Percentiles rank a stretch among this genome's conserved stretches.
phyloP scores from a whole-genome alignment of 92 coral and sea anemone genomes.

The Epizoanthus stellaris region DNA sequence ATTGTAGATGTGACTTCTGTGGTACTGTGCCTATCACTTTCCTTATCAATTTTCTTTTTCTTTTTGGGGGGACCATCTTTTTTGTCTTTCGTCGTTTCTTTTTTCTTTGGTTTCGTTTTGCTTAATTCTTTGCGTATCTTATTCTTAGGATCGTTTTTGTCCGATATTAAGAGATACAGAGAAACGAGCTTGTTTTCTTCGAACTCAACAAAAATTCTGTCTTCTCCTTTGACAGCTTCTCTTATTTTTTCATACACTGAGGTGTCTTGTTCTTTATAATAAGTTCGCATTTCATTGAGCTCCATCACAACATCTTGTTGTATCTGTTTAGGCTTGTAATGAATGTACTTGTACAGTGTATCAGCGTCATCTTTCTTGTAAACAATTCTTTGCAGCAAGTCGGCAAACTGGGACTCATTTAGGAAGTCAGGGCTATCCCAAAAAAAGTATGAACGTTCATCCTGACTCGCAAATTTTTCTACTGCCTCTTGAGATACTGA shows the following conservation, averaged over 20 bases:
- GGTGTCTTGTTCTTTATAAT: neutral
- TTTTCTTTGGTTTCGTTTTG: neutral
- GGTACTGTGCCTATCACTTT: too few species aligned
- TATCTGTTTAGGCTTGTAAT: neutral
- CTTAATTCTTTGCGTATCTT: slow-evolving; percentile 27
- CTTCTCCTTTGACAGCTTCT: neutral
- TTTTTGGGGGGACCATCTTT: too few species aligned
- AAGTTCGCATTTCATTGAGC: neutral
- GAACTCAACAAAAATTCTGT: neutral
- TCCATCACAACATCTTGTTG: neutral
- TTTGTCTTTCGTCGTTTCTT: too few species aligned
- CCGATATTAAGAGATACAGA: slow-evolving; percentile 23
- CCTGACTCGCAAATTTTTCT: neutral
- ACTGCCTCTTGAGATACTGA: neutral
- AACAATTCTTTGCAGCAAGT: slow-evolving; percentile 30
- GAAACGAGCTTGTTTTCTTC: slow-evolving; percentile 14
- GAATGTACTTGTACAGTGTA: neutral
- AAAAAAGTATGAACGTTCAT: neutral
- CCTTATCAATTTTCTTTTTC: too few species aligned
- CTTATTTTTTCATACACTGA: neutral
- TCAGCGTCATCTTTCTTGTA: slow-evolving; percentile 10
- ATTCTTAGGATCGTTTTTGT: slow-evolving; percentile 7
- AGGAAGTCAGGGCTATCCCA: slow-evolving; percentile 49
- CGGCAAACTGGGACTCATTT: slow-evolving; percentile 34
- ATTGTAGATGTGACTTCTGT: too few species aligned